Conservation (phyloP, 37 sponge, comb jelly and placozoan genomes). For the Dysidea cf. avara region DNA sequence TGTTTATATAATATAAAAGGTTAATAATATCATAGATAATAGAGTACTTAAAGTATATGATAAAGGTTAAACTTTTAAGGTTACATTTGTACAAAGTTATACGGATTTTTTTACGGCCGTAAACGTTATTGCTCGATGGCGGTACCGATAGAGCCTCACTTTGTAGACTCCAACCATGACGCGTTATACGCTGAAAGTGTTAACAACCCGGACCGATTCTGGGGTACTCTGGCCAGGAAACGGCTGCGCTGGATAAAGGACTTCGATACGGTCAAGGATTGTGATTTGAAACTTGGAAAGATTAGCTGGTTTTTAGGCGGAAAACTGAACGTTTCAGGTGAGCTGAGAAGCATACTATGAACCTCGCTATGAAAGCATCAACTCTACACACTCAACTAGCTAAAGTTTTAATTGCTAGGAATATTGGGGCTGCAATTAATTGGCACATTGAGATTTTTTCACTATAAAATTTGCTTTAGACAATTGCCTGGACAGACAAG, state of each 20-base stretch:
- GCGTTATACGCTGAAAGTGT: slow-evolving; percentile 73
- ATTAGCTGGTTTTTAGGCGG: slow-evolving; percentile 92
- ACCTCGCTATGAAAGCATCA: too few relatives aligned
- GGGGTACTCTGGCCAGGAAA: slow-evolving; percentile 78
- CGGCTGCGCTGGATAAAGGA: slow-evolving; percentile 75
- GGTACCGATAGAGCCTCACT: too few relatives aligned
- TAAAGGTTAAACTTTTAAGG: too few relatives aligned
- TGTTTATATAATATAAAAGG: too few relatives aligned
- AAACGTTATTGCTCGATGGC: too few relatives aligned
- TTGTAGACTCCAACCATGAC: slow-evolving; percentile 30
- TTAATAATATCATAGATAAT: too few relatives aligned
- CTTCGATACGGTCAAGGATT: slow-evolving; percentile 80
- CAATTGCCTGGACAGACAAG: slow-evolving; percentile 88
- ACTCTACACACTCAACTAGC: too few relatives aligned
- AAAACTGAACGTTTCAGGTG: slow-evolving; percentile 84
- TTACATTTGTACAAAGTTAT: too few relatives aligned
- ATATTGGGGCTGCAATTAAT: not conserved
- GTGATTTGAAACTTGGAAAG: slow-evolving; percentile 63
- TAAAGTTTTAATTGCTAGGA: too few relatives aligned
- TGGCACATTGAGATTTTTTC: not conserved
- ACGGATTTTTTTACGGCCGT: too few relatives aligned
- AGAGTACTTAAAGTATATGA: too few relatives aligned
- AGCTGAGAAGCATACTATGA: too few relatives aligned
- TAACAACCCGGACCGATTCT: slow-evolving; percentile 79
- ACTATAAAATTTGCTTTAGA: slow-evolving; percentile 29